A percentile compares a stretch with the other conserved stretches of the same genome.
phyloP scores from a whole-genome alignment of 2,797 vertebrate species.

The Xiphophorus birchmanni region DNA sequence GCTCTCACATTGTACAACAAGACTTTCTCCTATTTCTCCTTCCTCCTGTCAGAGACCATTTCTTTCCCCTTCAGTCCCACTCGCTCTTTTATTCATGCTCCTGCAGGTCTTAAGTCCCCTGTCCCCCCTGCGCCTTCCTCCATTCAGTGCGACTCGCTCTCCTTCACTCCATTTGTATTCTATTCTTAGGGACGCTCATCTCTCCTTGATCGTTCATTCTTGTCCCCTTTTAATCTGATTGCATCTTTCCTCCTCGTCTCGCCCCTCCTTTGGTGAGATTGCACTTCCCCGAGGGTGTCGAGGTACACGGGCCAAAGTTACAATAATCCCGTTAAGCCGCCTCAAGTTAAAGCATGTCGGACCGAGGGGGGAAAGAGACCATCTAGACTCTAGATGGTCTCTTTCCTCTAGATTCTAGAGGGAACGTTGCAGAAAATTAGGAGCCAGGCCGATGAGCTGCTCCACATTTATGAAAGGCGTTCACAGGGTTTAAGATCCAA shows the following conservation, averaged over 20 bases:
- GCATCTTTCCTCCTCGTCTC: constrained; percentile 47
- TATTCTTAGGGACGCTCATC: constrained; percentile 66
- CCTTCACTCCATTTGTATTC: constrained; percentile 62
- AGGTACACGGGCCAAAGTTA: constrained; percentile 41
- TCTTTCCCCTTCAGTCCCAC: constrained; percentile 68
- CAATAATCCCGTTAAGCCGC: constrained; percentile 64
- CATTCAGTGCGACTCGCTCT: constrained; percentile 10
- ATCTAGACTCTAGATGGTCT: too few relatives aligned
- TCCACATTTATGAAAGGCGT: constrained; percentile 37
- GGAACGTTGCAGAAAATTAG: constrained; percentile 53
- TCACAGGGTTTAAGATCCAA: constrained; percentile 30
- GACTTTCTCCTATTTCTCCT: constrained; percentile 56
- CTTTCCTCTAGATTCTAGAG: too few relatives aligned
- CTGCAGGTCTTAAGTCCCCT: constrained; percentile 38
- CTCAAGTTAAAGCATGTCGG: constrained; percentile 34
- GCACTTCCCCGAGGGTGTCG: constrained; percentile 52
- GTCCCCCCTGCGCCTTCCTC: neutral
- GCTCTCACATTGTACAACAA: constrained; percentile 61
- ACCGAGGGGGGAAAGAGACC: neutral
- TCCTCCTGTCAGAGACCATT: constrained; percentile 66
- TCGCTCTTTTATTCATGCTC: constrained; percentile 73
- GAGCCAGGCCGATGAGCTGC: constrained; percentile 35
- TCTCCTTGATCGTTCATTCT: constrained; percentile 61
- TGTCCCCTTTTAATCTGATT: constrained; percentile 67
- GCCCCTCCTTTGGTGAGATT: constrained; percentile 51